Evolutionary conservation across 1,140 invertebrate genomes (phyloP).

Genomic region (Saccostrea echinata): DNA sequence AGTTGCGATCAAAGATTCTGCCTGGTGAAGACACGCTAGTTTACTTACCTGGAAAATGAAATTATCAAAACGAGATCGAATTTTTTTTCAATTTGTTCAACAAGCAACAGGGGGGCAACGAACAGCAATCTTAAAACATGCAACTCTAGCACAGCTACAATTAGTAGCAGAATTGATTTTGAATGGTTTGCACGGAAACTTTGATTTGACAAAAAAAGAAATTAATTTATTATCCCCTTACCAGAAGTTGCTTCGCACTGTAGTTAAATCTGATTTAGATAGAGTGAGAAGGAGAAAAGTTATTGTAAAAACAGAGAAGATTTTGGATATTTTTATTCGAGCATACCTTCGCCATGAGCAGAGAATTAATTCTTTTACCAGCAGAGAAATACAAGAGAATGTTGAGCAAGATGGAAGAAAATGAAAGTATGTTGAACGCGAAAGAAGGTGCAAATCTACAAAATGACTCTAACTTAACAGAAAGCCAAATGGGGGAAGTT

Average conservation of each 20-base stretch:
- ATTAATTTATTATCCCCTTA: not conserved
- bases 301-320: not conserved
- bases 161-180: not conserved
- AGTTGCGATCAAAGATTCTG: conserved; percentile 11
- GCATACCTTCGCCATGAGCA: not conserved
- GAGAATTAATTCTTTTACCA: conserved; percentile 11
- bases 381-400: not conserved
- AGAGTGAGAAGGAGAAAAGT: not conserved
- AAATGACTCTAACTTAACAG: not conserved
- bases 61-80: not conserved
- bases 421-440: not conserved
- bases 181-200: not conserved
- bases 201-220: not conserved
- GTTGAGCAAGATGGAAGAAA: not conserved
- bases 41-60: not conserved
- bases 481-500: not conserved
- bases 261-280: not conserved
- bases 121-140: not conserved
- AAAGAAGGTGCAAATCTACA: no score
- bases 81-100: not conserved
- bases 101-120: not conserved
- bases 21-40: not conserved
- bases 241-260: not conserved
- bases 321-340: not conserved
- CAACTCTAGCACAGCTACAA: not conserved